Percentiles rank a stretch among this genome's conserved stretches.
Conservation (phyloP, 1,140 invertebrate genomes). For the Vanessa atalanta region DNA sequence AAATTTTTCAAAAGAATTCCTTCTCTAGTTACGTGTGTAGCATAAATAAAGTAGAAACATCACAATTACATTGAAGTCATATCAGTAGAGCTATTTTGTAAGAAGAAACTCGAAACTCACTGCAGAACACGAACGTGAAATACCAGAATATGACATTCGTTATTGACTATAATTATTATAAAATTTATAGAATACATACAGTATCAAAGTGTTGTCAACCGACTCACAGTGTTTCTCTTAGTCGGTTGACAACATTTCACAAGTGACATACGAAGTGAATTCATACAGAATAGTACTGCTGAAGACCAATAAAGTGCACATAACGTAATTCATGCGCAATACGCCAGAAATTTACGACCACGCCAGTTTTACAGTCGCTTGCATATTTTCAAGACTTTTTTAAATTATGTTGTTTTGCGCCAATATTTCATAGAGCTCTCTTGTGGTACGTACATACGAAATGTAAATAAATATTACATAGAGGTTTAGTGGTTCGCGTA, state of each 20-base stretch:
- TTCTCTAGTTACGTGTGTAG: not conserved
- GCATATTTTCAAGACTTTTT: constrained; percentile 51
- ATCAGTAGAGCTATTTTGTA: not conserved
- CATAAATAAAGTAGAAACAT: not conserved
- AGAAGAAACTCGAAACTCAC: no score
- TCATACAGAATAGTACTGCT: no score
- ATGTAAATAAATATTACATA: constrained; percentile 48
- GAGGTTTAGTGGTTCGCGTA: constrained; percentile 36
- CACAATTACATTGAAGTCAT: constrained; percentile 12
- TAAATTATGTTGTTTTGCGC: constrained; percentile 44
- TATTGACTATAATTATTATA: no score
- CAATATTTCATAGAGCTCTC: constrained; percentile 47
- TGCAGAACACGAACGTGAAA: no score
- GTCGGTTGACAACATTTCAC: no score
- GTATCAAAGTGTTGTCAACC: no score
- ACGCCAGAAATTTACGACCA: constrained; percentile 28
- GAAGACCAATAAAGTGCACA: constrained; percentile 25
- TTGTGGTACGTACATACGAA: constrained; percentile 38
- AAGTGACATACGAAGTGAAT: no score
- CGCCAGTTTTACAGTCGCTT: constrained; percentile 43
- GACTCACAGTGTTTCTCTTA: no score
- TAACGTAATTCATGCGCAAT: constrained; percentile 29
- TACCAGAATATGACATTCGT: no score
- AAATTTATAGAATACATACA: no score
- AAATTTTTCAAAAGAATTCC: no score